Evolutionary conservation across 2,888 invertebrate species (phyloP).

Genomic region (Thyatira batis): DNA sequence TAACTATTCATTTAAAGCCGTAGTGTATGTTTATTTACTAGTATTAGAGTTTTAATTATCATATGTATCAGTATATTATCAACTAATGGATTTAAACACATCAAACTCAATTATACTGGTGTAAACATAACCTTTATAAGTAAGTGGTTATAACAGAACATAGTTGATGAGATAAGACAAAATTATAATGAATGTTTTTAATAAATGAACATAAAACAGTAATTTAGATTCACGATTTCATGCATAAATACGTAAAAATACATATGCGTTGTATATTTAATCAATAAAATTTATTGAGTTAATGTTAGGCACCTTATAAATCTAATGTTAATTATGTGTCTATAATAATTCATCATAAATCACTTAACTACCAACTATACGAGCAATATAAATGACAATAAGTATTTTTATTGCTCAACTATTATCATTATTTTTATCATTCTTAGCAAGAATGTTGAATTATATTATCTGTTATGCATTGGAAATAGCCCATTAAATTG

Average conservation of each 20-base stretch:
- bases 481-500: neutral
- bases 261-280: neutral
- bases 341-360: slow-evolving; percentile 2
- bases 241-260: neutral
- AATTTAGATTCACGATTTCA: neutral
- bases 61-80: no score
- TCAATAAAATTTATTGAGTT: neutral
- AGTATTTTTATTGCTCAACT: slow-evolving; percentile 1
- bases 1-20: neutral
- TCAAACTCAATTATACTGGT: no score
- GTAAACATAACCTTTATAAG: no score
- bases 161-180: neutral
- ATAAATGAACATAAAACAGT: neutral
- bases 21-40: no score
- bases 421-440: slow-evolving; percentile 2
- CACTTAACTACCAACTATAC: slow-evolving; percentile 1
- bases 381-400: neutral
- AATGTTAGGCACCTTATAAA: neutral
- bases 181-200: neutral
- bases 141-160: no score
- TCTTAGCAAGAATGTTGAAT: slow-evolving; percentile 2
- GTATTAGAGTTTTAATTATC: no score
- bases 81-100: no score
- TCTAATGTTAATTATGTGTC: slow-evolving; percentile 3
- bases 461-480: neutral